Base-by-base conservation (phyloP, 2,888 invertebrate genomes). In the Xiphydria camelus region DNA sequence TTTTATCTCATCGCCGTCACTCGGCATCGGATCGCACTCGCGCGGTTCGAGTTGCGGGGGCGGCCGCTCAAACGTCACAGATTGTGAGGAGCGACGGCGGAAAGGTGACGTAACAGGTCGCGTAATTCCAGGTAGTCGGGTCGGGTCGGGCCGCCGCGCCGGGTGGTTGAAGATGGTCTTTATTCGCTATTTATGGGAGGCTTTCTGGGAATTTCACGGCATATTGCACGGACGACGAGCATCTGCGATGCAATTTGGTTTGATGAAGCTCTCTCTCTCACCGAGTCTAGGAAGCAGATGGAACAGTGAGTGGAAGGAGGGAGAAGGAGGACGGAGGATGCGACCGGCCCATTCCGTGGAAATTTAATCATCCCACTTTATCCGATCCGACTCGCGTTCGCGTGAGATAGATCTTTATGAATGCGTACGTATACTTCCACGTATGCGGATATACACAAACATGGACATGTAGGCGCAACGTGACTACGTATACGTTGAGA, bases 161-260 rank as follows among this genome's bases (percentile, higher is more conserved):
- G n/a, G n/a, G n/a, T n/a, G n/a, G n/a, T n/a, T 36, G 42, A 19
- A 35, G 42, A 34, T 29, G 42, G 26, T 34, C 37, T 42, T 42
- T 47, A 46, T 42, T 25, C 23, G 41, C 41, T 47, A 45, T 51
- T 48, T 48, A 48, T 37, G 49, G 49, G 26, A 25, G 31, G 41
- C 14, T 5, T 51, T 51, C 45, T 45, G 19, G 29, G 51, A 45
- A 48, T 32, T 33, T 4, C 37, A 26, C 29, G 50, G 29, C 31
- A 9, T 19, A 36, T 35, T 42, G 42, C 37, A 17, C 29, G 25
- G 23, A 23, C 19, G 44, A n/a, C n/a, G 26, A 42, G 37, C 49
- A 49, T 50, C 50, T 48, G 51, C 31, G 43, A 29, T 29, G 29
- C 29, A 29, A 12, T 29, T 29, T 29, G 29, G 29, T 29, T 29